phyloP scores from a whole-genome alignment of 2,888 invertebrate species.

The Tipula unca region DNA sequence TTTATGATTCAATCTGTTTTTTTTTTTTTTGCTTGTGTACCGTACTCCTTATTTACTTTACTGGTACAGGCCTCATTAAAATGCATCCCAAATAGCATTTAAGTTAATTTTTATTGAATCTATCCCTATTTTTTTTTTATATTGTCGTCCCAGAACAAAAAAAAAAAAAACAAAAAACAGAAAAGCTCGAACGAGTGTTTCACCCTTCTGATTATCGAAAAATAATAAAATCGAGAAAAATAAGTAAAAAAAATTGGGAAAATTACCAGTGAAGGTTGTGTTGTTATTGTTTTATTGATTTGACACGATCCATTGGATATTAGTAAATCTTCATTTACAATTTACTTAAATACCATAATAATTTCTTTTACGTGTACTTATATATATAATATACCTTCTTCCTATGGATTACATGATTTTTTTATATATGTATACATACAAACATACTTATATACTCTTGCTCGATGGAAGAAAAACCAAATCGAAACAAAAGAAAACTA shows the following conservation, averaged over 20 bases:
- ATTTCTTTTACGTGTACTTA: constrained; percentile 8
- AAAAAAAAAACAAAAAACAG: neutral
- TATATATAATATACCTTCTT: neutral
- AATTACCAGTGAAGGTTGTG: neutral
- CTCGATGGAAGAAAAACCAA: neutral
- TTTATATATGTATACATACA: neutral
- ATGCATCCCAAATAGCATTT: neutral
- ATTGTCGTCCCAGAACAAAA: neutral
- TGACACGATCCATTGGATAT: constrained; percentile 8
- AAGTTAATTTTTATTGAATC: neutral
- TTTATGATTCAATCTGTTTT: neutral
- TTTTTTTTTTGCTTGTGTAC: neutral
- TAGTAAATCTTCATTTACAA: constrained; percentile 8
- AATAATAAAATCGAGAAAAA: neutral
- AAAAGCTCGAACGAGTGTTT: neutral
- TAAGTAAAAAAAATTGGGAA: neutral
- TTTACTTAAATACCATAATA: constrained; percentile 14
- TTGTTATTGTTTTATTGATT: neutral
- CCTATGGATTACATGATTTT: neutral
- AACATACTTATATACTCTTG: neutral
- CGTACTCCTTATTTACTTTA: neutral
- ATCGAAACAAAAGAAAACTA: neutral
- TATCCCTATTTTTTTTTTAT: neutral
- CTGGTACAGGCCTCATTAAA: neutral
- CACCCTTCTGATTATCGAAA: neutral